Conservation (phyloP, 2,797 vertebrate species). For the Sciaenops ocellatus region DNA sequence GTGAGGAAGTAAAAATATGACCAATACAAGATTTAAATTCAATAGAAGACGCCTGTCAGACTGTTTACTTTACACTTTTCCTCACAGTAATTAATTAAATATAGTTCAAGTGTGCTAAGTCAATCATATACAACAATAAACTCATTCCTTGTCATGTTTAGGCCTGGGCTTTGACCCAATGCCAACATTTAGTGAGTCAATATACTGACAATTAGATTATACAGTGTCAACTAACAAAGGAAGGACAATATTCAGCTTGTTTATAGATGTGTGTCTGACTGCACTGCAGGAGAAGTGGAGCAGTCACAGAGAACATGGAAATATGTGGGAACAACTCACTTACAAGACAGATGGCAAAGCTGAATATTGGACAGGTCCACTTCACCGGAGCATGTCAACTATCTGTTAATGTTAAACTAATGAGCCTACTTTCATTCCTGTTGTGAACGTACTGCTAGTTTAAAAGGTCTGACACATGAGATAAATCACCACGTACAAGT, state of each 20-base stretch:
- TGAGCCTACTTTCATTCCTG: slow-evolving; percentile 68
- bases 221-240: slow-evolving; percentile 62
- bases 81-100: slow-evolving; percentile 51
- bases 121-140: slow-evolving; percentile 61
- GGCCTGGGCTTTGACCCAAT: slow-evolving; percentile 42
- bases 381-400: slow-evolving; percentile 75
- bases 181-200: slow-evolving; percentile 64
- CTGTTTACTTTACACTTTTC: slow-evolving; percentile 58
- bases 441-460: slow-evolving; percentile 44
- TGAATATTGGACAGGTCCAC: slow-evolving; percentile 64
- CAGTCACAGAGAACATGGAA: slow-evolving; percentile 58
- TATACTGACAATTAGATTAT: slow-evolving; percentile 67
- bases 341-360: slow-evolving; percentile 47
- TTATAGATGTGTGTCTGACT: slow-evolving; percentile 47
- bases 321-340: slow-evolving; percentile 62
- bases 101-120: slow-evolving; percentile 24
- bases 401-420: slow-evolving; percentile 84
- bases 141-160: slow-evolving; percentile 53
- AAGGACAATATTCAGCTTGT: slow-evolving; percentile 57
- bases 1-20: slow-evolving; percentile 41
- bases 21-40: slow-evolving; percentile 28
- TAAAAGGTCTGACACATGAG: slow-evolving; percentile 41
- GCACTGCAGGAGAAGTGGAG: slow-evolving; percentile 39
- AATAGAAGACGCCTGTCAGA: slow-evolving; percentile 47
- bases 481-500: slow-evolving; percentile 45